Evolutionary conservation across 2,113 vertebrate species (phyloP).

Genomic region (Thunnus maccoyii): DNA sequence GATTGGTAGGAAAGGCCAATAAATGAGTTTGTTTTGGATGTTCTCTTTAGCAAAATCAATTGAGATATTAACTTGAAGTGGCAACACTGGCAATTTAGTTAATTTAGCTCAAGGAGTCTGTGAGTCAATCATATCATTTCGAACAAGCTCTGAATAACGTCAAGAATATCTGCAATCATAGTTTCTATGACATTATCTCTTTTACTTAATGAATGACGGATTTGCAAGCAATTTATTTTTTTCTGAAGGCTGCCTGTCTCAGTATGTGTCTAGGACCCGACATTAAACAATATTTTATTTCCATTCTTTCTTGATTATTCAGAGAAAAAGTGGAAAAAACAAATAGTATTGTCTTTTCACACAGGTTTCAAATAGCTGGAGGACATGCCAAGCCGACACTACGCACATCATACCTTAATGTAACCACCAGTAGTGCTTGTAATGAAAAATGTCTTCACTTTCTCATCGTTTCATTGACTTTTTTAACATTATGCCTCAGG

Average conservation of each 20-base stretch:
- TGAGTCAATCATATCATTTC: slow-evolving; percentile 21
- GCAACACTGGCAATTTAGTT: slow-evolving; percentile 33
- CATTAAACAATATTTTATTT: too few relatives aligned
- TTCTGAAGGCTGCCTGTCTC: not conserved
- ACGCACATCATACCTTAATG: slow-evolving; percentile 39
- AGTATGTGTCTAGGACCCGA: not conserved
- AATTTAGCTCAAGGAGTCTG: slow-evolving; percentile 28
- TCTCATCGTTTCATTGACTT: slow-evolving; percentile 41
- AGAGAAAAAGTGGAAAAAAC: not conserved
- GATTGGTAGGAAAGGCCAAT: slow-evolving; percentile 13
- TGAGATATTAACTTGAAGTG: slow-evolving; percentile 40
- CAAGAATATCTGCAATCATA: slow-evolving; percentile 12
- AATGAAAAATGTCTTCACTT: slow-evolving; percentile 51
- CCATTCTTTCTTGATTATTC: not conserved
- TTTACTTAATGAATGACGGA: not conserved
- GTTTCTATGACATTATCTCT: not conserved
- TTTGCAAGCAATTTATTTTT: slow-evolving; percentile 10
- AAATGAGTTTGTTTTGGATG: slow-evolving; percentile 3
- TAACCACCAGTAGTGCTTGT: slow-evolving; percentile 21
- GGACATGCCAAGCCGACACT: slow-evolving; percentile 11
- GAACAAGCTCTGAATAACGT: slow-evolving; percentile 21
- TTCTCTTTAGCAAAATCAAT: slow-evolving; percentile 30
- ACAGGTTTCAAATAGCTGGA: slow-evolving; percentile 36
- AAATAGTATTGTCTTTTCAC: slow-evolving; percentile 29
- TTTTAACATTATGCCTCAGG: slow-evolving; percentile 44